A percentile compares a stretch with the other conserved stretches of the same genome.
These are phyloP conservation scores for Brachyhypopomus gauderio DNA, from an alignment of 2,113 vertebrate species.

Conservation along the genomic window DNA sequence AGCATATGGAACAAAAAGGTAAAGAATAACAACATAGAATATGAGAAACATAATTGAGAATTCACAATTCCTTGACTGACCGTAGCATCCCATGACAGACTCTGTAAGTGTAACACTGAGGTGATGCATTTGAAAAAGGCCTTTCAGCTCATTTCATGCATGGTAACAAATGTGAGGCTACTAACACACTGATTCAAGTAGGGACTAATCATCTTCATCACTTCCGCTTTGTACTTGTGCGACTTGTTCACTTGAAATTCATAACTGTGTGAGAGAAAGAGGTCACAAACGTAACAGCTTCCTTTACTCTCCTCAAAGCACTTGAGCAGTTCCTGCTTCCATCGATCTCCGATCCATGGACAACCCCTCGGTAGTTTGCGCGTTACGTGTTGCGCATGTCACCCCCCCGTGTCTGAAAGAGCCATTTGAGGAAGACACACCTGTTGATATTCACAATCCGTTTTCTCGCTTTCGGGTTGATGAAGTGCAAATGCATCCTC, in stretches of 20 bases:
- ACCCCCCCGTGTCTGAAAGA: neutral
- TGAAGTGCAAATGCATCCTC: conserved; percentile 1
- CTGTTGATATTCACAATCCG: neutral
- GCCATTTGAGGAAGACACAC: neutral
- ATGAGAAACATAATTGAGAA: conserved; percentile 13
- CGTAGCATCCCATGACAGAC: conserved; percentile 10
- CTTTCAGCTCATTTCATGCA: conserved; percentile 34
- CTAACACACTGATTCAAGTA: conserved; percentile 39
- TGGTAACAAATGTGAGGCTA: conserved; percentile 23
- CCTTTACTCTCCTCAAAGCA: too few species aligned
- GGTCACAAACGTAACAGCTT: too few species aligned
- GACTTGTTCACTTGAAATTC: neutral
- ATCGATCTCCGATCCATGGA: neutral
- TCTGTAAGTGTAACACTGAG: conserved; percentile 41
- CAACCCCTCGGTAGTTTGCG: neutral
- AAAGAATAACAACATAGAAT: neutral
- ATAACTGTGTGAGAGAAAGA: neutral
- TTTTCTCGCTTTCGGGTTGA: conserved; percentile 6
- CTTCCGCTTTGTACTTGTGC: conserved; percentile 6
- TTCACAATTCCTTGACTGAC: conserved; percentile 34
- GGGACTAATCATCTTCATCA: conserved; percentile 8
- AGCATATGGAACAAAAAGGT: conserved; percentile 50
- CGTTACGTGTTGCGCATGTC: neutral
- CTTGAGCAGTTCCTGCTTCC: neutral
- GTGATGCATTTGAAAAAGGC: conserved; percentile 32